Conservation (phyloP, 2,888 invertebrate species). For the Lasiommata megera region DNA sequence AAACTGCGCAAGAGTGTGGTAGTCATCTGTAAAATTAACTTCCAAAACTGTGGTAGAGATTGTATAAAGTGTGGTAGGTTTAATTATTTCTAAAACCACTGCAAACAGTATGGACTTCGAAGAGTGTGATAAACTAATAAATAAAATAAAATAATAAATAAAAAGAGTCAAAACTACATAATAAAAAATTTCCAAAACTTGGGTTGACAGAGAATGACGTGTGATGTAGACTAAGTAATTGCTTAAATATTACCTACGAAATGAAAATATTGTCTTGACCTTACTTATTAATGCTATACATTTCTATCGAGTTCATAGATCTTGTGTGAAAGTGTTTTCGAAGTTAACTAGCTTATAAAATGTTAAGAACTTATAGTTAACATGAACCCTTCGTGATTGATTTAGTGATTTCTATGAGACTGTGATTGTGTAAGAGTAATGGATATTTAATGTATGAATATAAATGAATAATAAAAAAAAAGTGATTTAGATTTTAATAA, state of each 20-base stretch:
- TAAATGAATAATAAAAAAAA: constrained; percentile 26
- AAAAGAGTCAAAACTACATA: too few species aligned
- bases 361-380: constrained; percentile 30
- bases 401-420: constrained; percentile 70
- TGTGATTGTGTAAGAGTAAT: constrained; percentile 64
- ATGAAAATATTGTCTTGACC: background rate
- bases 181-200: too few species aligned
- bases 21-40: too few species aligned
- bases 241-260: background rate
- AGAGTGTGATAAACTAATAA: too few species aligned
- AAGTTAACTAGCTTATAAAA: background rate
- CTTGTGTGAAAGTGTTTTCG: background rate
- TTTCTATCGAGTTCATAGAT: background rate
- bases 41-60: background rate
- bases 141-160: too few species aligned
- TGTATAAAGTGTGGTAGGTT: too few species aligned
- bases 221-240: too few species aligned
- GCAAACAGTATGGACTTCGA: too few species aligned
- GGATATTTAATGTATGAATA: constrained; percentile 29
- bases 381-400: constrained; percentile 47
- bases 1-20: too few species aligned
- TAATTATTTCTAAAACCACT: too few species aligned
- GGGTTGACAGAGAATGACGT: too few species aligned
- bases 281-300: background rate
- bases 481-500: constrained; percentile 37